Percentiles rank a stretch among this genome's conserved stretches.
Conservation (phyloP, 2,888 invertebrate genomes). For the Cephus sareptanus region DNA sequence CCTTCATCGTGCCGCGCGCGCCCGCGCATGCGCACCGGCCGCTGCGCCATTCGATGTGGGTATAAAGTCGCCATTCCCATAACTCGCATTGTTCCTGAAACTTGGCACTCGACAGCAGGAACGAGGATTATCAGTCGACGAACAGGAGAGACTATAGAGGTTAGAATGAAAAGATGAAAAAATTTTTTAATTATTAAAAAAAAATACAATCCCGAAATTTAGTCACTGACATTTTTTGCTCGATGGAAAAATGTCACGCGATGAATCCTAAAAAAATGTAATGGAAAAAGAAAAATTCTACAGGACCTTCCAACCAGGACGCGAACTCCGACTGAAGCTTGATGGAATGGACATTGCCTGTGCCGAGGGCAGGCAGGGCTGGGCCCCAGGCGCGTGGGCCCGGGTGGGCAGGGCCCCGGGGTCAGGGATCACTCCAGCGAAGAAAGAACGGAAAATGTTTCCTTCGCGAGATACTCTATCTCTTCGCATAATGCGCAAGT, state of each 20-base stretch:
- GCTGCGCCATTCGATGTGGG: neutral
- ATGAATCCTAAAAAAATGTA: neutral
- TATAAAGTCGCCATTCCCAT: neutral
- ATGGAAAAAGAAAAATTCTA: conserved; percentile 23
- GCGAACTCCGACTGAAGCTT: neutral
- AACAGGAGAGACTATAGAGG: neutral
- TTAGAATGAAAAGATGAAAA: neutral
- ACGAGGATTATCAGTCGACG: neutral
- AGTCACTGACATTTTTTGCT: neutral
- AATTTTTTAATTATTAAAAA: neutral
- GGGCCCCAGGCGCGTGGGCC: conserved; percentile 38
- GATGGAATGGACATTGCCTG: conserved; percentile 5
- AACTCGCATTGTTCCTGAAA: conserved; percentile 9
- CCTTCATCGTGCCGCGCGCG: neutral
- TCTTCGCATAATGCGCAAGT: conserved; percentile 54
- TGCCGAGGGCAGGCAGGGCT: conserved; percentile 14
- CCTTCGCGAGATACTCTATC: conserved; percentile 49
- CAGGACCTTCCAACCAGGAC: neutral
- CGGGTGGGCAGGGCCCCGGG: conserved; percentile 47
- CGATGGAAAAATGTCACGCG: neutral
- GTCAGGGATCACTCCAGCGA: conserved; percentile 49
- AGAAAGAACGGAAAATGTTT: conserved; percentile 24
- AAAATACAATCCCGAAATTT: neutral
- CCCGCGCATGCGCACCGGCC: neutral
- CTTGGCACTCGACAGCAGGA: neutral